Evolutionary conservation across 2,113 vertebrate genomes (phyloP).

Genomic region (Cebus imitator): DNA sequence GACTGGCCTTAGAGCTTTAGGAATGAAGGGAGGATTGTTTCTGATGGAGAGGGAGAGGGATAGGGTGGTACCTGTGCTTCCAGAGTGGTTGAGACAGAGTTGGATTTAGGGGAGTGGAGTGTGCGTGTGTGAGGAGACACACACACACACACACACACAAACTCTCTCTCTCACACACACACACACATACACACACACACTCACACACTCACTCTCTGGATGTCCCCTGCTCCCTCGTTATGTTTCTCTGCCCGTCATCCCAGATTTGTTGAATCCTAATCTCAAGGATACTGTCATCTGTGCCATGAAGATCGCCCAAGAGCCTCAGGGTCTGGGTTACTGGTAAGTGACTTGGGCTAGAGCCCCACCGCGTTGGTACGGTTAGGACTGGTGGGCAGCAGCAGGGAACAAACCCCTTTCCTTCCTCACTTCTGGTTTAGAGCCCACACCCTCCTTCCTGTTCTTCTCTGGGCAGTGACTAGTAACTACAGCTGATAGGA

Average conservation of each 20-base stretch:
- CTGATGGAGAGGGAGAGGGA: neutral
- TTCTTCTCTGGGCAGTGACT: neutral
- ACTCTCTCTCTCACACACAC: neutral
- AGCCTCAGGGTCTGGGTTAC: conserved; percentile 57
- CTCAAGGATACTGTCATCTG: conserved; percentile 71
- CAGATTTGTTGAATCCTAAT: conserved; percentile 69
- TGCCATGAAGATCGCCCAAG: conserved; percentile 74
- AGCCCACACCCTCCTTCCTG: neutral
- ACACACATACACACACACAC: neutral
- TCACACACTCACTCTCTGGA: neutral
- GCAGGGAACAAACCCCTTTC: neutral
- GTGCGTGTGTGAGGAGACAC: neutral
- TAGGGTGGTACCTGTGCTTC: neutral
- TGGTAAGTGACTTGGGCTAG: conserved; percentile 64
- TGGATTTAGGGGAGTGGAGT: neutral
- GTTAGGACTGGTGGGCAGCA: neutral
- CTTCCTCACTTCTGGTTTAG: neutral
- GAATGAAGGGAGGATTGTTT: neutral
- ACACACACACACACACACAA: neutral
- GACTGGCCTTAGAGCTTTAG: neutral
- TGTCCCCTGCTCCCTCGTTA: neutral
- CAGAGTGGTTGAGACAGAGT: neutral
- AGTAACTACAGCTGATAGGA: neutral
- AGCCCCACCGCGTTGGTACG: neutral
- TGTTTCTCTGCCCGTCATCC: neutral